These are phyloP conservation scores for Lepidurus packardi DNA, from an alignment of 1,140 invertebrate genomes.

Conservation along the genomic window DNA sequence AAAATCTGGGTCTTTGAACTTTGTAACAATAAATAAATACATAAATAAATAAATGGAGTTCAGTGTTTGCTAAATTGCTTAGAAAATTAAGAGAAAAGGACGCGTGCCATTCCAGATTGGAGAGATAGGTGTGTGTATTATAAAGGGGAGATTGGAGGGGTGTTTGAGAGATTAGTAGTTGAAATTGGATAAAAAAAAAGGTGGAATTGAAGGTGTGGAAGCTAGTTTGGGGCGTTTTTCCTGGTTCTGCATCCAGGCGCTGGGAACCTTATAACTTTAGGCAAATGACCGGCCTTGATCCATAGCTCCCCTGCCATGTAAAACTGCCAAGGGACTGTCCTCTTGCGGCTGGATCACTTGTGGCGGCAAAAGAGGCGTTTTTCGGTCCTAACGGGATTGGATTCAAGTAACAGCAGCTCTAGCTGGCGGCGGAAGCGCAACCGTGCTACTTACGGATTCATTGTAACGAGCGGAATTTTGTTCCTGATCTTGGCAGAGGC, in stretches of 20 bases:
- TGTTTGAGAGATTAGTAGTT: neutral
- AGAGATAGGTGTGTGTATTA: too few species aligned
- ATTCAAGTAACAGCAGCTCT: neutral
- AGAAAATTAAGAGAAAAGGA: neutral
- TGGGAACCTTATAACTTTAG: neutral
- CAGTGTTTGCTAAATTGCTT: neutral
- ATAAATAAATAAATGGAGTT: neutral
- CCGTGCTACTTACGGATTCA: neutral
- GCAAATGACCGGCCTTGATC: conserved; percentile 20
- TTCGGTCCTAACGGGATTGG: conserved; percentile 5
- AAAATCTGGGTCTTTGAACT: neutral
- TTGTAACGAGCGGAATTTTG: neutral
- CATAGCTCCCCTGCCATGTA: neutral
- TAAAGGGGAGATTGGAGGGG: too few species aligned
- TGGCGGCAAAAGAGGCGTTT: neutral
- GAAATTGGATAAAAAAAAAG: neutral
- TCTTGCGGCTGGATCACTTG: neutral
- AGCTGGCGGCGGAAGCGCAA: neutral
- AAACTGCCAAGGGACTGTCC: neutral
- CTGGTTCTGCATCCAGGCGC: conserved; percentile 1
- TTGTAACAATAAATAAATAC: neutral
- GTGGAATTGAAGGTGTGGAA: neutral
- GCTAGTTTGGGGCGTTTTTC: neutral
- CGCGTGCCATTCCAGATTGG: neutral
- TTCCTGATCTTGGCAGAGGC: neutral